Evolutionary conservation across 2,888 invertebrate genomes (phyloP).

Genomic region (Ethmia dodecea): DNA sequence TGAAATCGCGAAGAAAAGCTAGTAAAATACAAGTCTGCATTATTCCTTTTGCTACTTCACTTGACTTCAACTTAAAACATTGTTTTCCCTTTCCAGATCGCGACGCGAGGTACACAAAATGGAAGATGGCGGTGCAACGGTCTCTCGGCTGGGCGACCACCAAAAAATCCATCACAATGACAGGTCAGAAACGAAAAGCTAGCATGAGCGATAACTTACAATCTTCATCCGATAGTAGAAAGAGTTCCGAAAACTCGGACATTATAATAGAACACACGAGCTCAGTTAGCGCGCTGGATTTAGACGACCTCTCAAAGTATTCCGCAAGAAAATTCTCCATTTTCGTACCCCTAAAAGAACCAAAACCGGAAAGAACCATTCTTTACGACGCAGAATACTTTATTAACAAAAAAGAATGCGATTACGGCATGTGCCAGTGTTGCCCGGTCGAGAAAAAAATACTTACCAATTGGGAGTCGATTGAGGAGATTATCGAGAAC

Average conservation of each 20-base stretch:
- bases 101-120: slow-evolving; percentile 89
- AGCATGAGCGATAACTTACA: slow-evolving; percentile 43
- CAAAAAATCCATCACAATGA: slow-evolving; percentile 85
- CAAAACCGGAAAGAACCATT: slow-evolving; percentile 48
- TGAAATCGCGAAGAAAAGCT: too few species aligned
- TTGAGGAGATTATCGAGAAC: slow-evolving; percentile 67
- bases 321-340: slow-evolving; percentile 61
- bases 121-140: slow-evolving; percentile 96
- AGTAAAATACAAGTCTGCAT: too few species aligned
- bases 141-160: slow-evolving; percentile 92
- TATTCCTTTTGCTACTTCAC: too few species aligned
- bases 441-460: slow-evolving; percentile 42
- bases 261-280: slow-evolving; percentile 23
- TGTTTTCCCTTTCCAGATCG: slow-evolving; percentile 79
- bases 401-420: slow-evolving; percentile 62
- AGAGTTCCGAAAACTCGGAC: slow-evolving; percentile 15
- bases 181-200: slow-evolving; percentile 80
- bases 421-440: slow-evolving; percentile 62
- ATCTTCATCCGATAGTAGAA: slow-evolving; percentile 18
- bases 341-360: slow-evolving; percentile 36
- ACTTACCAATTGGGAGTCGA: slow-evolving; percentile 56
- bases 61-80: not conserved
- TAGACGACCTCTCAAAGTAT: slow-evolving; percentile 53
- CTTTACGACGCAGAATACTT: slow-evolving; percentile 60
- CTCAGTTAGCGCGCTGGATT: slow-evolving; percentile 26